Evolutionary conservation across 1,140 invertebrate genomes (phyloP), one percentile per base, ranked within the genome.

Genomic region (Ceratina japonica): DNA sequence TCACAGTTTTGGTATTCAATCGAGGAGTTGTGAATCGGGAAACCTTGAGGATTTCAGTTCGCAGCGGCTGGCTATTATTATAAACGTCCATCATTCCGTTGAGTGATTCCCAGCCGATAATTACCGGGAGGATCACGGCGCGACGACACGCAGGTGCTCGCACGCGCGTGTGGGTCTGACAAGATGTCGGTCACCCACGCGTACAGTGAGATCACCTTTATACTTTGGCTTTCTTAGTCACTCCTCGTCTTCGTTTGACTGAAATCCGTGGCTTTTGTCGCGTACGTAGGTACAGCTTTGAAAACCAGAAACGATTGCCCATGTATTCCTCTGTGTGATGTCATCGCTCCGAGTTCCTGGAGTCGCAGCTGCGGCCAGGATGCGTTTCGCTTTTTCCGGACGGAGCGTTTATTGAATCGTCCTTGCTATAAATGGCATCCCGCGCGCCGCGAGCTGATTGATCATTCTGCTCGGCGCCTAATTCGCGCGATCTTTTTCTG

Each of bases 141-240:
- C 79, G 54, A 58, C 37, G 68, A 65, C 37, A 24, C 62, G 75
- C 84, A 86, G 84, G 83, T 86, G 82, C 86, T 81, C 76, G 75
- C 82, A 76, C 86, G 81, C 83, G 88, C 83, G 88, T 85, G 88
- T 84, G 83, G 86, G 80, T 83, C 86, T 87, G 75, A 69, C 51
- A 8, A 82, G 82, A 86, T 86, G 84, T 80, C 76, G 85, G 76
- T 77, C 88, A 89, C 89, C 89, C 88, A 90, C 90, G 88, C 89
- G 83, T 80, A 59, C 51, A 86, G 88, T 89, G 88, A 89, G 86
- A 88, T 90, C 88, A 90, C 79, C 87, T 87, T 90, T 89, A 90
- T 88, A 87, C 84, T 87, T 86, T 73, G 79, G 82, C 77, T 85
- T 63, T 62, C 71, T 79, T 75, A 86, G 87, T 88, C 85, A 88